phyloP scores from a whole-genome alignment of 2,113 vertebrate species.

The Toxostoma redivivum region DNA sequence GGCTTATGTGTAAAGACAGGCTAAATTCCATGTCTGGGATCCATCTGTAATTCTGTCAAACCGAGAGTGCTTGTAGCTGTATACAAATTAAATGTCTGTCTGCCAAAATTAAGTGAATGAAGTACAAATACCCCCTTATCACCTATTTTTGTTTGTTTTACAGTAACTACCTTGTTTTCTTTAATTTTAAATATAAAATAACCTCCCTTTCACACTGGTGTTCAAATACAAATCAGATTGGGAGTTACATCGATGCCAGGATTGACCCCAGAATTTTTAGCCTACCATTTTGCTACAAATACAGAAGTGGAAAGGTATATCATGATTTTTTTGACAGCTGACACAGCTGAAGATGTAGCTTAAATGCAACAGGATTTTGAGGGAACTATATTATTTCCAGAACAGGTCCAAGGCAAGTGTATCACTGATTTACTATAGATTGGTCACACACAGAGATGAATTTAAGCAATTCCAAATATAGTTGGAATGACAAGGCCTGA shows the following conservation, averaged over 20 bases:
- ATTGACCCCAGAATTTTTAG: background rate
- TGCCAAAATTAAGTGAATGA: slow-evolving; percentile 22
- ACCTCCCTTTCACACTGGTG: background rate
- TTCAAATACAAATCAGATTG: background rate
- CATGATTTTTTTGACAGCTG: background rate
- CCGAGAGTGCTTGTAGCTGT: background rate
- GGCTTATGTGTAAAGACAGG: slow-evolving; percentile 35
- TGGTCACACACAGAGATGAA: background rate
- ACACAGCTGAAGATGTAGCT: background rate
- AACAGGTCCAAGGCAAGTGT: background rate
- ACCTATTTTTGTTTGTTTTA: background rate
- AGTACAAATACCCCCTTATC: background rate
- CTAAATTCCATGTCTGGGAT: slow-evolving; percentile 41
- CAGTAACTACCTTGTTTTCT: background rate
- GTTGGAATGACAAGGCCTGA: background rate
- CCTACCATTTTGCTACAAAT: background rate
- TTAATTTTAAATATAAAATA: background rate
- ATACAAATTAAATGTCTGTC: slow-evolving; percentile 39
- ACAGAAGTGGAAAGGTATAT: background rate
- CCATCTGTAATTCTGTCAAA: slow-evolving; percentile 49
- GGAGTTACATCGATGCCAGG: background rate
- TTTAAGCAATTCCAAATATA: background rate
- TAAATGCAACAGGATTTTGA: background rate
- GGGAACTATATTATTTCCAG: background rate
- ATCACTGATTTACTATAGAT: background rate